A percentile compares a stretch with the other conserved stretches of the same genome.
Evolutionary conservation across 1,140 invertebrate genomes (phyloP).

Genomic region (Charaxes varanes): DNA sequence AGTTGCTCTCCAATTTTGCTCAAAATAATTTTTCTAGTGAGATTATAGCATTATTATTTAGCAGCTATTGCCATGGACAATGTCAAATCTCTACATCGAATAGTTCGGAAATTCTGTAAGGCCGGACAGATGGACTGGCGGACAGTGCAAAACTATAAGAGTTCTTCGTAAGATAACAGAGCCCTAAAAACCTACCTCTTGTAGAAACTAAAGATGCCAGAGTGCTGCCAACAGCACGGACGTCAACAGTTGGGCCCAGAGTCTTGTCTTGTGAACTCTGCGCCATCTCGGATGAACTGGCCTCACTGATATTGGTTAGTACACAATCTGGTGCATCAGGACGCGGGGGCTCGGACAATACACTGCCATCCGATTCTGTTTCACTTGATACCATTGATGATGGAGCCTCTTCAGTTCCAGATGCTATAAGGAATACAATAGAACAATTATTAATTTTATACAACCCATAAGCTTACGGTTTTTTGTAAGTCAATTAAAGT

Average conservation of each 20-base stretch:
- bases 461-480: too few species aligned
- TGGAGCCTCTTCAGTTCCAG: slow-evolving; percentile 53
- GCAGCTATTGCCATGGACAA: too few species aligned
- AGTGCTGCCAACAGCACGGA: slow-evolving; percentile 32
- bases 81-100: too few species aligned
- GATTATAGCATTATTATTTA: too few species aligned
- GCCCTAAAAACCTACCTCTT: slow-evolving; percentile 47
- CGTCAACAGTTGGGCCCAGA: slow-evolving; percentile 26
- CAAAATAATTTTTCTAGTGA: too few species aligned
- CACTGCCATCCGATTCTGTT: slow-evolving; percentile 57
- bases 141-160: too few species aligned
- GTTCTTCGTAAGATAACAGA: too few species aligned
- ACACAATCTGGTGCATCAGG: slow-evolving; percentile 26
- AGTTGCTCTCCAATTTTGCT: too few species aligned
- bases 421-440: slow-evolving; percentile 18
- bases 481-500: too few species aligned
- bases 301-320: slow-evolving; percentile 20
- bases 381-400: slow-evolving; percentile 66
- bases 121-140: too few species aligned
- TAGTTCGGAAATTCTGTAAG: too few species aligned
- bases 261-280: slow-evolving; percentile 32
- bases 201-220: slow-evolving; percentile 39
- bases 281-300: slow-evolving; percentile 16
- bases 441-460: background rate
- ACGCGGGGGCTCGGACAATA: slow-evolving; percentile 38